These are phyloP conservation scores for Planiliza haematocheilus DNA, from an alignment of 2,113 vertebrate species.

Conservation along the genomic window DNA sequence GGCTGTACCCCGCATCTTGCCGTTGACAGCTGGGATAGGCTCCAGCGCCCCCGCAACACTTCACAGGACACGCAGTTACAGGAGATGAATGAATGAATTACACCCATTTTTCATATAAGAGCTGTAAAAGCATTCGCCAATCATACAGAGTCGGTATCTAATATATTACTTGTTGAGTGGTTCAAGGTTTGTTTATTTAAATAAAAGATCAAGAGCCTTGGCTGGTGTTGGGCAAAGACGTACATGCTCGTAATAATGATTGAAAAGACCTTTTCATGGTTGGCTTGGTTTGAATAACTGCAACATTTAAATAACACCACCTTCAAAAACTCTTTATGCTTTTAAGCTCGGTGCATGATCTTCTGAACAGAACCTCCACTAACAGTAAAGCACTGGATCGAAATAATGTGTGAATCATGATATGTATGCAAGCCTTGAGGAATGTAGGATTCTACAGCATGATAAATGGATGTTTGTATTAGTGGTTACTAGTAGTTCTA, in stretches of 20 bases:
- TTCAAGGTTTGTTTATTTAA: slow-evolving; percentile 36
- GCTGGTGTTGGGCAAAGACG: slow-evolving; percentile 8
- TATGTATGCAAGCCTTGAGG: background rate
- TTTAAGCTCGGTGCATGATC: background rate
- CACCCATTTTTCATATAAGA: background rate
- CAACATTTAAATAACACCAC: background rate
- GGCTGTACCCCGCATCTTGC: too few relatives aligned
- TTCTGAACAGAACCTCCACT: too few relatives aligned
- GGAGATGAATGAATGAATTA: too few relatives aligned
- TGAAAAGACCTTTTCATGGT: slow-evolving; percentile 18
- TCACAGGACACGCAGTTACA: too few relatives aligned
- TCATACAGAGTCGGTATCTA: background rate
- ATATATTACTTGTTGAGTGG: slow-evolving; percentile 13
- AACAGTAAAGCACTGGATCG: too few relatives aligned
- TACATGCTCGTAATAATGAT: slow-evolving; percentile 9
- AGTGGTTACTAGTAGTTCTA: background rate
- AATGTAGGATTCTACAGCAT: background rate
- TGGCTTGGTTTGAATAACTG: background rate
- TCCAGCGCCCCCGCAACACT: too few relatives aligned
- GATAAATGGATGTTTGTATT: background rate
- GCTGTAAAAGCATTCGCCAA: background rate
- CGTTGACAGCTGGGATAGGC: too few relatives aligned
- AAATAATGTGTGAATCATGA: background rate
- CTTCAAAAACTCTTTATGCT: background rate
- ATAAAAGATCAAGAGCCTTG: slow-evolving; percentile 13